Evolutionary conservation across 2,797 vertebrate species (phyloP).

Genomic region (Xerus rutilus): DNA sequence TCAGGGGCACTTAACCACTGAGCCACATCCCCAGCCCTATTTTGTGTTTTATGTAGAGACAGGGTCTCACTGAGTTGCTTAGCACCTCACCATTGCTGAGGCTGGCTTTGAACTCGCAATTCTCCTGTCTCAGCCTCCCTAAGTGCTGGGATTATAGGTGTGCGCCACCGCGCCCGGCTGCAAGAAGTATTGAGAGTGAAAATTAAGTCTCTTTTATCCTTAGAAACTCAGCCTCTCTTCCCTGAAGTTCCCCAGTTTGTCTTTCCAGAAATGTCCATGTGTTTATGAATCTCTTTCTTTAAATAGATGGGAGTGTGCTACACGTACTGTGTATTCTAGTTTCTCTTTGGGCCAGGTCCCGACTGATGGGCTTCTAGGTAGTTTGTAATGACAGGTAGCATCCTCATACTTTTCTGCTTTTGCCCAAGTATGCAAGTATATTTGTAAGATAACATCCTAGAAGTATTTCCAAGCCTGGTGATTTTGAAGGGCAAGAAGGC

Average conservation of each 20-base stretch:
- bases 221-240: neutral
- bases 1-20: too few relatives aligned
- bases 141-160: too few relatives aligned
- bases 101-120: too few relatives aligned
- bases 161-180: too few relatives aligned
- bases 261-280: neutral
- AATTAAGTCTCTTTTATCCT: neutral
- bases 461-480: slow-evolving; percentile 8
- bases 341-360: neutral
- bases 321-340: neutral
- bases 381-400: neutral
- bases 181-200: neutral
- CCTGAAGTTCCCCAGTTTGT: neutral
- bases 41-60: too few relatives aligned
- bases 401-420: neutral
- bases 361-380: neutral
- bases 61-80: too few relatives aligned
- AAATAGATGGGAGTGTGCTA: neutral
- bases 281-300: neutral
- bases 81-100: too few relatives aligned
- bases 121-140: too few relatives aligned
- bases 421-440: neutral
- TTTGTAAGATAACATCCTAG: slow-evolving; percentile 26
- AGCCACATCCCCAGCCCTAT: too few relatives aligned
- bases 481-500: slow-evolving; percentile 27